Evolutionary conservation across 1,140 invertebrate species (phyloP), one percentile per base, ranked within the genome.

Genomic region (Euborellia annulipes): DNA sequence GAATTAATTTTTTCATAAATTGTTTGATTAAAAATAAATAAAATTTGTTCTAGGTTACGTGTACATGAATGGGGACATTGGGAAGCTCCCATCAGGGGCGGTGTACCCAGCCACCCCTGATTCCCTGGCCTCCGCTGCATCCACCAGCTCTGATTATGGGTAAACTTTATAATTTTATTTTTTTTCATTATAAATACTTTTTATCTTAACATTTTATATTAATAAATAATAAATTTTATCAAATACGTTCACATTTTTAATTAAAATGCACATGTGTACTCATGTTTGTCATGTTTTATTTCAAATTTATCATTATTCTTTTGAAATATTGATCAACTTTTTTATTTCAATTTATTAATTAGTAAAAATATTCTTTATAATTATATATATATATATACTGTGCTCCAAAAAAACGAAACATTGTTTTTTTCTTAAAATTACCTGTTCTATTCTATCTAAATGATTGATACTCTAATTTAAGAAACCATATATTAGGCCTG

Each of bases 41-140:
- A 38, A 50, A 46, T 44, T 50, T 38, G 23, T 65, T 65, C 32
- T 57, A 79, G 76, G 72, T 59, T 71, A 75, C 69, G 71, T 73
- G 71, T 79, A 78, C 73, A 79, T 79, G 76, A 80, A 79, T 79
- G 76, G 77, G 70, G 78, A 79, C 69, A 70, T 77, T 67, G 73
- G 70, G 62, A 76, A 77, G 68, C 65, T 75, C 65, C 69, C 70
- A 66, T 68, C 73, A 66, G 74, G 73, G 72, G 70, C 70, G 65
- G 71, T 71, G 56, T 73, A 67, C 63, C 59, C 65, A 63, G 62
- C 67, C 65, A 69, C 64, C 66, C 67, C 69, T 67, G 68, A 71
- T 58, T 53, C 66, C 50, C 58, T 68, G 55, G 63, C 63, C 54
- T 52, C 55, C 50, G 54, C 62, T 55, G 40, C 50, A 11, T 27